These are phyloP conservation scores for Nephrocerus scutellatus DNA, from an alignment of 2,888 invertebrate species.

Conservation along the genomic window DNA sequence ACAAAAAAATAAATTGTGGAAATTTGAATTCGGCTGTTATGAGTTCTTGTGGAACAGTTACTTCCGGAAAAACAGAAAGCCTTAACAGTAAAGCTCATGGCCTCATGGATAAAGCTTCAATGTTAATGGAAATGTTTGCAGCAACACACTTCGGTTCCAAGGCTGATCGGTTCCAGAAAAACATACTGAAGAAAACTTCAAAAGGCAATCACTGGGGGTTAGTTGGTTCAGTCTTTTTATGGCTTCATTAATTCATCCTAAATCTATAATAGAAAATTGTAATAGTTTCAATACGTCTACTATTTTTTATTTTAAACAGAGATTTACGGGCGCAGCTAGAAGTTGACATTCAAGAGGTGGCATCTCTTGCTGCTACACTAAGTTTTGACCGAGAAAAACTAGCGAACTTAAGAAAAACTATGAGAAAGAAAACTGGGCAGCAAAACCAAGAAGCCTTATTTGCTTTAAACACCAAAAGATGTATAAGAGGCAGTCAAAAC, in stretches of 20 bases:
- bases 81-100: constrained; percentile 43
- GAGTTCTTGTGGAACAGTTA: no score
- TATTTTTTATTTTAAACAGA: constrained; percentile 69
- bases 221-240: constrained; percentile 24
- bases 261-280: no score
- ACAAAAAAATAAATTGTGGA: no score
- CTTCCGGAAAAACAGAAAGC: no score
- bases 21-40: no score
- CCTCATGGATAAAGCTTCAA: constrained; percentile 79
- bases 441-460: constrained; percentile 8
- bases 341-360: constrained; percentile 47
- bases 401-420: constrained; percentile 33
- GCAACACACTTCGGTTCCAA: constrained; percentile 90
- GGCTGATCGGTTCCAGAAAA: constrained; percentile 59
- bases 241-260: no score
- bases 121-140: constrained; percentile 86
- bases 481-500: constrained; percentile 19
- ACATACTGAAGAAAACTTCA: constrained; percentile 74
- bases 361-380: constrained; percentile 39
- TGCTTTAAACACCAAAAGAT: not conserved
- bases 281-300: no score
- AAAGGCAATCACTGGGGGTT: constrained; percentile 88
- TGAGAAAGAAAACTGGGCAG: constrained; percentile 62
- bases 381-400: constrained; percentile 41
- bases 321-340: constrained; percentile 91